phyloP scores from a whole-genome alignment of 2,113 vertebrate species.

The Stegastes partitus region DNA sequence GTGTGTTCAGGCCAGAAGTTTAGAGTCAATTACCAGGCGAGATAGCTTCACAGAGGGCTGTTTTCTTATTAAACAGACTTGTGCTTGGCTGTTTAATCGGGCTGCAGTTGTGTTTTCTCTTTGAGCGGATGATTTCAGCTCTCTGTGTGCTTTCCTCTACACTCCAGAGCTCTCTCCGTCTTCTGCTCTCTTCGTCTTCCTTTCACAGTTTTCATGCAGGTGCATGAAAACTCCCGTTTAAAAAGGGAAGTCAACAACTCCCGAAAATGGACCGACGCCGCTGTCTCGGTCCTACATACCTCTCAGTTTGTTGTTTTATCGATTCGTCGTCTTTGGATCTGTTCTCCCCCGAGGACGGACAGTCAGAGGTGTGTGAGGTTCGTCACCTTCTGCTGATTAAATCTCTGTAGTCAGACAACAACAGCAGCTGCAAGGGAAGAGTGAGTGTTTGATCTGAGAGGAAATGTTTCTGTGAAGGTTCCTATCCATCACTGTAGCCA shows the following conservation, averaged over 20 bases:
- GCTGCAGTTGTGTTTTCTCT: constrained; percentile 40
- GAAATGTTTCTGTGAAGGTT: too few relatives aligned
- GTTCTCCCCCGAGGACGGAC: constrained; percentile 8
- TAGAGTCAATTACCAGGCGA: constrained; percentile 12
- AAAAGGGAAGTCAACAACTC: constrained; percentile 2
- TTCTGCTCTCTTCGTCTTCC: constrained; percentile 11
- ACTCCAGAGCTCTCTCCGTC: not conserved
- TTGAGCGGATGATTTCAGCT: constrained; percentile 3
- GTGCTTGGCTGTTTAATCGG: constrained; percentile 36
- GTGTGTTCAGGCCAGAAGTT: not conserved
- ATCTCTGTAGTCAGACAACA: too few relatives aligned
- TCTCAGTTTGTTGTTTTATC: not conserved
- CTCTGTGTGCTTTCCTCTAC: not conserved
- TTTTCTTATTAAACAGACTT: constrained; percentile 65
- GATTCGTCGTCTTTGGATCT: not conserved
- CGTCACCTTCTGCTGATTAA: not conserved
- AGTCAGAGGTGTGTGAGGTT: not conserved
- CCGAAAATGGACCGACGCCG: not conserved
- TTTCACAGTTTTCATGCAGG: constrained; percentile 36
- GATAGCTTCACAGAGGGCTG: constrained; percentile 29
- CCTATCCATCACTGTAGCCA: too few relatives aligned
- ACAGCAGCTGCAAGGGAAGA: too few relatives aligned
- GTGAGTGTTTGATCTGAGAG: too few relatives aligned
- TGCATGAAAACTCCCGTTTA: constrained; percentile 11
- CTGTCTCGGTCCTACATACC: not conserved